These are phyloP conservation scores for Probosciger aterrimus DNA, from an alignment of 2,113 vertebrate species.

Conservation along the genomic window DNA sequence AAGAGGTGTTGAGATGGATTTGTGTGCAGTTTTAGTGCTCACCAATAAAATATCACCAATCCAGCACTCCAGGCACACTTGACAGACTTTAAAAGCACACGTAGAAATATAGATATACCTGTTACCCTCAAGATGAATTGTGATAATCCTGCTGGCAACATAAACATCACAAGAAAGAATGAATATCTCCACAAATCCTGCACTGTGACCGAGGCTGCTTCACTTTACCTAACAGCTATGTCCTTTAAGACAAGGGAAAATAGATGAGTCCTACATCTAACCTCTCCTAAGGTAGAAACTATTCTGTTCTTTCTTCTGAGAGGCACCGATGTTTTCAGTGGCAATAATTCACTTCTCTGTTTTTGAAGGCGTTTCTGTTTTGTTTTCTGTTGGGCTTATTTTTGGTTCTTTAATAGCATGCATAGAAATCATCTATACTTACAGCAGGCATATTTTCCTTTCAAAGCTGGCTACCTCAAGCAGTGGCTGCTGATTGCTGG, in stretches of 20 bases:
- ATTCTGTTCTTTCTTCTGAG: neutral
- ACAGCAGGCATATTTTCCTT: neutral
- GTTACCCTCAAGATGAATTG: neutral
- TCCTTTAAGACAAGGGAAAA: neutral
- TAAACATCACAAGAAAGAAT: neutral
- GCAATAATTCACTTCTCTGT: neutral
- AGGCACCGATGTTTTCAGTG: neutral
- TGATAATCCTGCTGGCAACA: neutral
- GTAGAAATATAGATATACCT: neutral
- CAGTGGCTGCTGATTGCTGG: neutral
- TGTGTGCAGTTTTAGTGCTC: neutral
- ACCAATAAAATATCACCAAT: neutral
- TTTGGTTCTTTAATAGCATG: neutral
- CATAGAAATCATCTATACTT: neutral
- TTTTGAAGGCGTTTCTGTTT: neutral
- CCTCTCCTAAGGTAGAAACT: neutral
- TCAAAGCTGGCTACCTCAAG: neutral
- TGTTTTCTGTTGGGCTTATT: neutral
- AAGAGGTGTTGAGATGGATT: neutral
- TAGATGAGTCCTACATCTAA: neutral
- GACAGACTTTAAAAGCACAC: neutral
- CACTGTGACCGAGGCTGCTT: neutral
- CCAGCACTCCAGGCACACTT: neutral
- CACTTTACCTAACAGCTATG: neutral
- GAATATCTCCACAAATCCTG: constrained; percentile 3